Percentiles rank a stretch among this genome's conserved stretches.
These are phyloP conservation scores for Sarcophaga rosellei DNA, from an alignment of 2,888 invertebrate species.

Conservation along the genomic window DNA sequence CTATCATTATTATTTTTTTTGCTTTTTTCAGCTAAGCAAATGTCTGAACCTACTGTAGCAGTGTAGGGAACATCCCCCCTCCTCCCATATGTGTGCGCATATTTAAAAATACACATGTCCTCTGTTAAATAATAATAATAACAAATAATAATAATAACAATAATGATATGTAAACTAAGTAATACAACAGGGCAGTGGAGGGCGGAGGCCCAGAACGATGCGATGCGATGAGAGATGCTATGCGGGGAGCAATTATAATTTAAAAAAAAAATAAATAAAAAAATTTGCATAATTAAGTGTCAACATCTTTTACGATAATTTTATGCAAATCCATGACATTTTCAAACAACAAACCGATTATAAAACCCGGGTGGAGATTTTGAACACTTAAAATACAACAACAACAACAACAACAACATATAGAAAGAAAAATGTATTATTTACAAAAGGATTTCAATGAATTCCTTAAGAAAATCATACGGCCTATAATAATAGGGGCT, in stretches of 20 bases:
- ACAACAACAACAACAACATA: background rate
- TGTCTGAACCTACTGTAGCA: too few relatives aligned
- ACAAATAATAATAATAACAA: background rate
- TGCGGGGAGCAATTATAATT: slow-evolving; percentile 34
- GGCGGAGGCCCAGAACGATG: too few relatives aligned
- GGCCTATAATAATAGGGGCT: too few relatives aligned
- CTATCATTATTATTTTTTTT: too few relatives aligned
- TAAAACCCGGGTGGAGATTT: background rate
- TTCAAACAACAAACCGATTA: background rate
- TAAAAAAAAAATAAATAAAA: slow-evolving; percentile 6
- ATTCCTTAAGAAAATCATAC: too few relatives aligned
- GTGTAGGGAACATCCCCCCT: too few relatives aligned
- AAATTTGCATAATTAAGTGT: slow-evolving; percentile 71
- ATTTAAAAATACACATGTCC: background rate
- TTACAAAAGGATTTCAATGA: too few relatives aligned
- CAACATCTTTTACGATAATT: slow-evolving; percentile 67
- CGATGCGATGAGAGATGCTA: too few relatives aligned
- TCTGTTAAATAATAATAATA: slow-evolving; percentile 35
- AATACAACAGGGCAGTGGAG: background rate
- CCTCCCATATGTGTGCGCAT: background rate
- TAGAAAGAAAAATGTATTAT: background rate
- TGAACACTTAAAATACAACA: background rate
- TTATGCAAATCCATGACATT: slow-evolving; percentile 50
- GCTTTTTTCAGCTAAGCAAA: too few relatives aligned
- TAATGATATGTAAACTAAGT: slow-evolving; percentile 2